Evolutionary conservation across 1,140 invertebrate species (phyloP).

Genomic region (Drosophila rufa): DNA sequence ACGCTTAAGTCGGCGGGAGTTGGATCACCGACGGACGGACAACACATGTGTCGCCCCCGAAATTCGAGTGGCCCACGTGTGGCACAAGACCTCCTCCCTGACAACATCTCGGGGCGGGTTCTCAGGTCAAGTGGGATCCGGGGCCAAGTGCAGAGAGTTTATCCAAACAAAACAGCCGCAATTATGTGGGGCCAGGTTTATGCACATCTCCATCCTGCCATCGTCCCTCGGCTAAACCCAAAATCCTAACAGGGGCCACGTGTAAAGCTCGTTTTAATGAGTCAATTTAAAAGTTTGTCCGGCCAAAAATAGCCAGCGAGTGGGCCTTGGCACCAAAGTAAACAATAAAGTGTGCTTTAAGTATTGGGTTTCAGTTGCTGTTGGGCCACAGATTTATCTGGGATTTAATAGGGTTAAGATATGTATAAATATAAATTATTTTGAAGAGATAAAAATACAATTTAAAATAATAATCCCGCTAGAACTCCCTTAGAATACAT

Average conservation of each 20-base stretch:
- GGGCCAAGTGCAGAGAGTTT: neutral
- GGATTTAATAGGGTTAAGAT: too few relatives aligned
- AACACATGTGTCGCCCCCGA: slow-evolving; percentile 14
- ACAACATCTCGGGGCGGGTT: neutral
- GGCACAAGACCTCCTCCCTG: neutral
- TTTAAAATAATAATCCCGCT: too few relatives aligned
- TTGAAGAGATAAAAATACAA: neutral
- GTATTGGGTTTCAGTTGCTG: neutral
- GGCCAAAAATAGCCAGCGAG: slow-evolving; percentile 38
- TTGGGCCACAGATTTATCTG: neutral
- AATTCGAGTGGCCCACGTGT: slow-evolving; percentile 20
- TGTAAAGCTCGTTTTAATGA: slow-evolving; percentile 63
- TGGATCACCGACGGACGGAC: slow-evolving; percentile 18
- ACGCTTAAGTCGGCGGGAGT: slow-evolving; percentile 45
- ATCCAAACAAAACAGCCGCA: slow-evolving; percentile 3
- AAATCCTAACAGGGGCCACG: slow-evolving; percentile 37
- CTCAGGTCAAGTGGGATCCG: neutral
- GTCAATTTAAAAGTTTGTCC: slow-evolving; percentile 54
- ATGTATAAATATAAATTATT: neutral
- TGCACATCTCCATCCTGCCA: neutral
- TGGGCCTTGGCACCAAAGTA: slow-evolving; percentile 10
- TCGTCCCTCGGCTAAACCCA: neutral
- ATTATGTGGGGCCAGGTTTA: slow-evolving; percentile 5
- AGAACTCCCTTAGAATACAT: slow-evolving; percentile 26
- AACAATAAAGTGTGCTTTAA: slow-evolving; percentile 29